Base-by-base conservation (phyloP, 2,797 vertebrate species). In the Discoglossus pictus region DNA sequence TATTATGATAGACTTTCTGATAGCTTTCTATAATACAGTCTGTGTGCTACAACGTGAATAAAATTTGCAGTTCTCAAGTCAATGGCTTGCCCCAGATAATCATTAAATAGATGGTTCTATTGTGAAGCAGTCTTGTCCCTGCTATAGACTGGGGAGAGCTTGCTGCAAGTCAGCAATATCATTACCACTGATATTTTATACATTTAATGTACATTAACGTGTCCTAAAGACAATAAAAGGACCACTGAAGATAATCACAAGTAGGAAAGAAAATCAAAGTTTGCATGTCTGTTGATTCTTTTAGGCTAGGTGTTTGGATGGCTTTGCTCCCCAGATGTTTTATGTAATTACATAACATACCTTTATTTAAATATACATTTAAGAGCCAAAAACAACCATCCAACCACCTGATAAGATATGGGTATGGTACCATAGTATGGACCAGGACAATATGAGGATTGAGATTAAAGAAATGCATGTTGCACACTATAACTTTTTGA, bases 161-260 rank as follows among this genome's bases (percentile, higher is more conserved):
- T 20, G 55, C 25, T 16, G 21, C 34, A 40, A 39, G 58, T 50
- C 35, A 43, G 53, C 17, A 62, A 34, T 55, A 39, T 20, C n/a
- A 63, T 18, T 17, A 17, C 10, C 5, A 42, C 20, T 25, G 27
- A 2, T 62, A 23, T 17, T 5, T 24, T 47, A 34, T 56, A 43
- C 52, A 71, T 71, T 63, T 63, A 63, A 64, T 56, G 52, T 46
- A 43, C 60, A 50, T 63, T 71, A 50, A 63, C 44, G 34, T 25
- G 39, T 54, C 31, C 46, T 58, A 24, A 35, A 48, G 13, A 18
- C n/a, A 56, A 40, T 24, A 51, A 40, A 55, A 58, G 44, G 44
- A 36, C 18, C 5, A 64, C 36, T 39, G 15, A 27, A 31, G 35
- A 36, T 55, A 69, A 68, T 53, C n/a, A n/a, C n/a, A 42, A 61